A percentile compares a stretch with the other conserved stretches of the same genome.
Evolutionary conservation across 1,140 invertebrate species (phyloP).

Genomic region (Nautilus pompilius): DNA sequence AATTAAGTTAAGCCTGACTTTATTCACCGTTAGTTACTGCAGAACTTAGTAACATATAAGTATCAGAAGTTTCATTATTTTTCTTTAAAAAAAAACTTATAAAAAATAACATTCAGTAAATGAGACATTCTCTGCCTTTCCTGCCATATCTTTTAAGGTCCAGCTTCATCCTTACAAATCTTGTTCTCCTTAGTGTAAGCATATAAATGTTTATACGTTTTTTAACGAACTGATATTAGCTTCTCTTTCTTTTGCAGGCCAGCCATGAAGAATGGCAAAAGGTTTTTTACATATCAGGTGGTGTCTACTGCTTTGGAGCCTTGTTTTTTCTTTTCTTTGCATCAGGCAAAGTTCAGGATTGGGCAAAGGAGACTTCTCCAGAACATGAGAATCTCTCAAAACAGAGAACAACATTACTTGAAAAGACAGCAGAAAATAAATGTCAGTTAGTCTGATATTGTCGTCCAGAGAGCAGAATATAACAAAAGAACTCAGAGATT

Average conservation of each 20-base stretch:
- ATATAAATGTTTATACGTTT: not conserved
- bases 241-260: conserved; percentile 11
- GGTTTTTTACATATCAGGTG: conserved; percentile 48
- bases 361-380: no score
- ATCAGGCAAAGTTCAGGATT: conserved; percentile 43
- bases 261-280: conserved; percentile 49
- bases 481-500: no score
- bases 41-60: not conserved
- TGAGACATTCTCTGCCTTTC: not conserved
- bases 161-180: not conserved
- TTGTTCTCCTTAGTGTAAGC: not conserved
- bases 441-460: no score
- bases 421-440: no score
- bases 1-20: no score
- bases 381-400: no score
- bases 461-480: no score
- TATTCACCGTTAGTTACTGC: no score
- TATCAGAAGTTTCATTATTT: not conserved
- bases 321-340: conserved; percentile 46
- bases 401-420: no score
- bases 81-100: not conserved
- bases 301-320: conserved; percentile 44
- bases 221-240: not conserved
- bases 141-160: not conserved
- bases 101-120: no score